Evolutionary conservation across 2,888 invertebrate species (phyloP), one percentile per base, ranked within the genome.

Genomic region (Macaria liturata): DNA sequence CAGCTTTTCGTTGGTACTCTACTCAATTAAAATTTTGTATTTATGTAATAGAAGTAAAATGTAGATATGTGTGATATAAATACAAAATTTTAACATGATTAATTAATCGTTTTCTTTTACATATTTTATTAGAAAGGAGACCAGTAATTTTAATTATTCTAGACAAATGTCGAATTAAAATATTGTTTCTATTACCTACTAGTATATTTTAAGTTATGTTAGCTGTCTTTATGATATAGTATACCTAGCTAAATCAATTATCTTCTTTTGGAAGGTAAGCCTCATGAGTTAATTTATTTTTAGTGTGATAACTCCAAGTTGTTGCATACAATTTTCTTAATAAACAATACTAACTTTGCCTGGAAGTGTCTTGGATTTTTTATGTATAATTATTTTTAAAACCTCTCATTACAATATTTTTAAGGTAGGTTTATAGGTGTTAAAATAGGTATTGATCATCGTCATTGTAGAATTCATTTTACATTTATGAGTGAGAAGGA

Each of bases 31-130:
- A 92, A 91, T 92, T 92, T 92, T 92, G 92, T 92, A 92, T 92
- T 92, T 92, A 92, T 92, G 86, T 88, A 88, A 89, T 92, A 90
- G 89, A 88, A 86, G 85, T 87, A 88, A 92, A 86, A 84, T 92
- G 92, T 92, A 92, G 92, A 92, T 92, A 92, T 88, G 82, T 86
- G 88, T 88, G 83, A 89, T 88, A 88, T 90, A 91, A 92, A 92
- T 92, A 92, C 92, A 92, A 92, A 92, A 92, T 92, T 92, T 92
- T 92, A 91, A 89, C 78, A 86, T 83, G 70, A 83, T 81, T 82
- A 82, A 80, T 81, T 80, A 83, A 84, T 85, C 77, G 86, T 87
- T 90, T 89, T 90, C 86, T 89, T 90, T 90, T 83, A 81, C 80
- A 80, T 85, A 80, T 83, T 86, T 86, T 84, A 81, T 86, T 83